These are phyloP conservation scores for Condylostylus longicornis DNA, from an alignment of 1,140 invertebrate species.

Conservation along the genomic window DNA sequence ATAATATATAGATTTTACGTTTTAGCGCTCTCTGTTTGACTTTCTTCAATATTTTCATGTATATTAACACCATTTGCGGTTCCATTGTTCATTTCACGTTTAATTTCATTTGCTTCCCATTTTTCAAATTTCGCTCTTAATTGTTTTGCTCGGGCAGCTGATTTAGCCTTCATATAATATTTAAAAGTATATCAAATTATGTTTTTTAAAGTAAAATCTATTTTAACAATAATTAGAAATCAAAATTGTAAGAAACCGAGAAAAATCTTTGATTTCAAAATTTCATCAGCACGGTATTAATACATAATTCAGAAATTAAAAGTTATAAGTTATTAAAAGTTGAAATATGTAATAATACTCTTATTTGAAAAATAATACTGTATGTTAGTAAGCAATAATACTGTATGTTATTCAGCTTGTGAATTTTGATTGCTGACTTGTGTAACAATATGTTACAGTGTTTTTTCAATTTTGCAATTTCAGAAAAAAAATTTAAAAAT, in stretches of 20 bases:
- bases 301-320: no score
- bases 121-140: constrained; percentile 82
- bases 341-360: no score
- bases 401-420: no score
- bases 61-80: constrained; percentile 24
- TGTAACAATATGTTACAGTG: no score
- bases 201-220: no score
- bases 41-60: constrained; percentile 39
- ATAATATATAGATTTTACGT: constrained; percentile 25
- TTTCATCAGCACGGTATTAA: constrained; percentile 1
- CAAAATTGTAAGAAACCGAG: not conserved
- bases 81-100: constrained; percentile 29
- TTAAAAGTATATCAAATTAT: not conserved
- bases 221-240: not conserved
- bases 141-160: constrained; percentile 67
- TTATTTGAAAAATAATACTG: no score
- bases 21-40: constrained; percentile 59
- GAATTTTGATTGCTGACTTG: no score
- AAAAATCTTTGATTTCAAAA: constrained; percentile 1
- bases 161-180: constrained; percentile 43
- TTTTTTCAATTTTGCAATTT: no score
- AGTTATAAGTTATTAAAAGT: no score
- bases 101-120: constrained; percentile 63
- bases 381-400: no score
- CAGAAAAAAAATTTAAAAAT: no score